These are phyloP conservation scores for Drosophila simulans DNA, from an alignment of 1,140 invertebrate species.

Conservation along the genomic window DNA sequence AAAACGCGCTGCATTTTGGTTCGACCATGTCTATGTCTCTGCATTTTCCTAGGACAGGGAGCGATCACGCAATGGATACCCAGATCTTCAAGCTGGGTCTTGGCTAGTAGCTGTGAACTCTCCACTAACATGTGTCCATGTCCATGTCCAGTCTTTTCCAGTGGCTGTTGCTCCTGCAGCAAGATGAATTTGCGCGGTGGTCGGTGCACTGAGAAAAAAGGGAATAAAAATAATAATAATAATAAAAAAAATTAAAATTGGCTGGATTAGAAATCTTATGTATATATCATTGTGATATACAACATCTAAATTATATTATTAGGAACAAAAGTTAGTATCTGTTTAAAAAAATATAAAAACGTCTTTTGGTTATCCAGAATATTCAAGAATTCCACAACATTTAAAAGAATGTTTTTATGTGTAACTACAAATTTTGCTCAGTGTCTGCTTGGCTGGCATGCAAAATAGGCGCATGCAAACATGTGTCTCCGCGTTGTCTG, in stretches of 20 bases:
- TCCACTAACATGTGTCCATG: slow-evolving; percentile 74
- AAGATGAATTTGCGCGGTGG: slow-evolving; percentile 41
- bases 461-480: slow-evolving; percentile 72
- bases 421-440: neutral
- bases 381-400: no score
- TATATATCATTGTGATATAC: no score
- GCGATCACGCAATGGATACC: slow-evolving; percentile 70
- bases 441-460: slow-evolving; percentile 50
- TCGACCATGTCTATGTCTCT: slow-evolving; percentile 6
- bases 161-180: slow-evolving; percentile 39
- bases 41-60: slow-evolving; percentile 21
- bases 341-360: neutral
- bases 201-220: slow-evolving; percentile 23
- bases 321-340: no score
- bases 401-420: neutral
- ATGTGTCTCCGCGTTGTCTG: slow-evolving; percentile 81
- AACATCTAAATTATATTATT: no score
- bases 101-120: slow-evolving; percentile 59
- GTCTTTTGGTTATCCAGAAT: no score
- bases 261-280: no score
- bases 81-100: slow-evolving; percentile 17
- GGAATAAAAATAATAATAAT: no score
- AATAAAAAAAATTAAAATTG: no score
- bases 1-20: slow-evolving; percentile 46
- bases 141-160: slow-evolving; percentile 59